phyloP scores from a whole-genome alignment of 2,888 invertebrate species.

The Aphrophora alni region DNA sequence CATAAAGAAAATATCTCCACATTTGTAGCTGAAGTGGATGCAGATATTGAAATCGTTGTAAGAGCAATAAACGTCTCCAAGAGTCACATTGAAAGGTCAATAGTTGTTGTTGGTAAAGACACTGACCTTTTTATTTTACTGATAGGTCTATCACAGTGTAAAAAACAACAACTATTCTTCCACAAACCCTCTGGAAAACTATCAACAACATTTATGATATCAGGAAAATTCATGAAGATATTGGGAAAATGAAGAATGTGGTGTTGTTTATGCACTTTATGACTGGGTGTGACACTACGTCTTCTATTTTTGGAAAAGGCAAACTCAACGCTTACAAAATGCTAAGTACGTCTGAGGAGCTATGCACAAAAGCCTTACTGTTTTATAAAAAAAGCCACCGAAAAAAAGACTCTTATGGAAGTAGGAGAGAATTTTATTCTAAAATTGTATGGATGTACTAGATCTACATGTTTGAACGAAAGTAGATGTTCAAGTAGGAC shows the following conservation, averaged over 20 bases:
- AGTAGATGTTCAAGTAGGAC: background rate
- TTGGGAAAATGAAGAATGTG: slow-evolving; percentile 6
- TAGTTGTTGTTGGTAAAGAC: too few species aligned
- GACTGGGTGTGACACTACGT: slow-evolving; percentile 25
- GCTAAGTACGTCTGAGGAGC: background rate
- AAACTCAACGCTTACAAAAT: background rate
- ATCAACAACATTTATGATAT: slow-evolving; percentile 7
- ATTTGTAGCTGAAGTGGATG: background rate
- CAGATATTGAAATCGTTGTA: too few species aligned
- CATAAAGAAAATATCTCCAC: too few species aligned
- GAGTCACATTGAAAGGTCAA: too few species aligned
- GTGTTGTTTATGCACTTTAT: slow-evolving; percentile 13
- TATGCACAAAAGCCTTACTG: background rate
- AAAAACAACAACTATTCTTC: too few species aligned
- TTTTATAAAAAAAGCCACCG: background rate
- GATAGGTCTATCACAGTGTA: too few species aligned
- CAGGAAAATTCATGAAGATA: background rate
- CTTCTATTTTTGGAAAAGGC: slow-evolving; percentile 12
- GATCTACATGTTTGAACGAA: background rate
- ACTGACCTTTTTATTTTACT: too few species aligned
- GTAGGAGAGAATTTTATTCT: slow-evolving; percentile 13
- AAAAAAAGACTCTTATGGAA: background rate
- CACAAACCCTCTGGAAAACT: too few species aligned
- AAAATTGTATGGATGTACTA: too few species aligned
- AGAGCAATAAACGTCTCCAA: background rate